These are phyloP conservation scores for Polyploca ridens DNA, from an alignment of 2,888 invertebrate genomes.

Conservation along the genomic window DNA sequence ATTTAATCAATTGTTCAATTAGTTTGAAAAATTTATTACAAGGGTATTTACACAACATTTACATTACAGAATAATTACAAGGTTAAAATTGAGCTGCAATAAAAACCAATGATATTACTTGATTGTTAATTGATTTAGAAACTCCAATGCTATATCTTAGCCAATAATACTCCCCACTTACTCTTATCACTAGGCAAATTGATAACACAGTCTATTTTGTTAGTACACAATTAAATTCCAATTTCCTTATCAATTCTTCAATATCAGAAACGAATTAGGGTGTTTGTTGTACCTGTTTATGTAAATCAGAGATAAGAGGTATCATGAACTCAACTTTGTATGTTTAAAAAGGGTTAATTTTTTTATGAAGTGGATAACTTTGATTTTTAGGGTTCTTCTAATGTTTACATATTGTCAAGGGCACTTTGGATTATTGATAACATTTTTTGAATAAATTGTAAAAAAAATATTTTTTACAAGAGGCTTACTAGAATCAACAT, in stretches of 20 bases:
- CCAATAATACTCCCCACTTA: neutral
- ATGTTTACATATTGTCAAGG: neutral
- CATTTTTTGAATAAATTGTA: neutral
- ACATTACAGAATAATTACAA: neutral
- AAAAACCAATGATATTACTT: neutral
- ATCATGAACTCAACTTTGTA: neutral
- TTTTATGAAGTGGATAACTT: neutral
- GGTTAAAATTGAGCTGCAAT: neutral
- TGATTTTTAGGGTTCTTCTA: neutral
- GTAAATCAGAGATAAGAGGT: neutral
- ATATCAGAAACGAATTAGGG: constrained; percentile 4
- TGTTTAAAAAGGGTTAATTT: neutral
- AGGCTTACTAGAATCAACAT: no score
- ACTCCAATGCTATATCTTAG: neutral
- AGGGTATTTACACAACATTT: neutral
- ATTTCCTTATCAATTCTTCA: constrained; percentile 2
- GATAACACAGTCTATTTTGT: constrained; percentile 3
- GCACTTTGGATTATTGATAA: neutral
- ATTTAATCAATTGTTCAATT: constrained; percentile 4
- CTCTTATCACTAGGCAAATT: neutral
- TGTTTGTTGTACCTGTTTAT: neutral
- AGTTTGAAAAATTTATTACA: neutral
- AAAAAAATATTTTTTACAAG: neutral
- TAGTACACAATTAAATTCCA: constrained; percentile 13
- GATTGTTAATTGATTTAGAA: neutral